phyloP scores from a whole-genome alignment of 1,140 invertebrate genomes.

The Lethrus apterus region DNA sequence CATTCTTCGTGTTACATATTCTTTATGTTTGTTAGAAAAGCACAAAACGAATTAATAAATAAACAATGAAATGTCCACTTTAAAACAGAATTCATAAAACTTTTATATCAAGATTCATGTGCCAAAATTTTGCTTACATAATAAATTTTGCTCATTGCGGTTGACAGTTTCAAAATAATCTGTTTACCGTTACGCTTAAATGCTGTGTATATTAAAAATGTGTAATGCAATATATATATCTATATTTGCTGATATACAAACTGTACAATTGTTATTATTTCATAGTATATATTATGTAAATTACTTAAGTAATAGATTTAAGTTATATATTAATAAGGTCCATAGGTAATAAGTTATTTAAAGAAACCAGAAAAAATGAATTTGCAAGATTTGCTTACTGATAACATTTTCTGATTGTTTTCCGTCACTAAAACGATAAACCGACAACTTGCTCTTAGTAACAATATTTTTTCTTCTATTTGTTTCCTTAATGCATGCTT shows the following conservation, averaged over 20 bases:
- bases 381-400: constrained; percentile 8
- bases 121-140: constrained; percentile 42
- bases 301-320: constrained; percentile 22
- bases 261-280: constrained; percentile 42
- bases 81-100: no score
- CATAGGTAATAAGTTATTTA: background rate
- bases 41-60: no score
- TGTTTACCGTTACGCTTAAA: constrained; percentile 33
- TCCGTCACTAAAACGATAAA: no score
- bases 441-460: background rate
- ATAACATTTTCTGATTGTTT: no score
- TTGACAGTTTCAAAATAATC: constrained; percentile 12
- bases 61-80: no score
- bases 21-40: no score
- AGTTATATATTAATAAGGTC: constrained; percentile 2
- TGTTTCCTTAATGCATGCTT: background rate
- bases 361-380: background rate
- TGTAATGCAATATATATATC: constrained; percentile 39
- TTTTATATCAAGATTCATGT: constrained; percentile 28
- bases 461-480: constrained; percentile 2
- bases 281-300: constrained; percentile 38
- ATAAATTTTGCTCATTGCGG: constrained; percentile 37
- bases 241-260: constrained; percentile 36
- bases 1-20: no score
- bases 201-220: constrained; percentile 38